Evolutionary conservation across 2,797 vertebrate genomes (phyloP), one percentile per base, ranked within the genome.

Genomic region (Numenius phaeopus): DNA sequence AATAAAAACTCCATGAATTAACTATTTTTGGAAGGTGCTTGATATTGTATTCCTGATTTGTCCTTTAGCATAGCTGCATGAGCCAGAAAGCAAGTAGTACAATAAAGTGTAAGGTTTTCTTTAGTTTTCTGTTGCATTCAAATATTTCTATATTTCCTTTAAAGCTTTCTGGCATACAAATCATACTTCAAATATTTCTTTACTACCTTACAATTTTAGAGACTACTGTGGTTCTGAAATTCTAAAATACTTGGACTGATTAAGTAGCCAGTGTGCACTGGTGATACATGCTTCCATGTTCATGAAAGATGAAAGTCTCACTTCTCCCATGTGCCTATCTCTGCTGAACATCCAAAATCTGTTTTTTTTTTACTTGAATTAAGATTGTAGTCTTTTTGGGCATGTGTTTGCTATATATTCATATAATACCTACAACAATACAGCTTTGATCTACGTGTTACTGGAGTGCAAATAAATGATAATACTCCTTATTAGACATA

Each of bases 391-490:
- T 30, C 4, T 77, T 80, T 12, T 19, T 4, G 29, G n/a, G 1
- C 11, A 34, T 52, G 2, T 32, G 70, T 73, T 44, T 83, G 4
- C 69, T 58, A 14, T 58, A 8, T 65, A 39, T 50, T 73, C 5
- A 2, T 67, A 37, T 39, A 61, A 49, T 61, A 57, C 2, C 29
- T 71, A 14, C 8, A 49, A 44, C 9, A 77, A 27, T 55, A 27
- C 2, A 59, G 11, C 10, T 83, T 79, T 61, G n/a, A 52, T 88
- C 14, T 29, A 27, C 0, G 0, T 29, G 1, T 47, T 87, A 58
- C 19, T 46, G 14, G 39, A 90, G 5, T 39, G 18, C 20, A 47
- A 47, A 69, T 69, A 80, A 83, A 73, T 58, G 6, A 37, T 44
- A 62, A 24, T 62, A n/a, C 9, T 84, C 15, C 8, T 30, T 57